phyloP scores from a whole-genome alignment of 2,113 vertebrate genomes.

The Megalops atlanticus region DNA sequence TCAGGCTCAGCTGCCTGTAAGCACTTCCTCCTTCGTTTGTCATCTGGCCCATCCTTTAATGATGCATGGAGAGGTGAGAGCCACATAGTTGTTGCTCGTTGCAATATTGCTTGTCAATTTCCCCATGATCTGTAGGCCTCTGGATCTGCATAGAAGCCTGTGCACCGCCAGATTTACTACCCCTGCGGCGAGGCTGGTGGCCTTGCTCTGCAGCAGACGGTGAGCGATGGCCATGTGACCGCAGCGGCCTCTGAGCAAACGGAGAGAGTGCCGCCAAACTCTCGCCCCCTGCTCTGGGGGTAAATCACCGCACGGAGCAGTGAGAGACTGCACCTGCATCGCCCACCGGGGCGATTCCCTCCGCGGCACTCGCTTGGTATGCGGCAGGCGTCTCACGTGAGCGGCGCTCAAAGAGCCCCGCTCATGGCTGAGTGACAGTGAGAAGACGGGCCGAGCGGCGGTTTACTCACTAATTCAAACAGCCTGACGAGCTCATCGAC shows the following conservation, averaged over 20 bases:
- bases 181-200: neutral
- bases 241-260: neutral
- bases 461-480: slow-evolving; percentile 13
- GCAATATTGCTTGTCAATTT: neutral
- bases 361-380: neutral
- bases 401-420: neutral
- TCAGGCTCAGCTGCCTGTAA: neutral
- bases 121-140: neutral
- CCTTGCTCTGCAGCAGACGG: neutral
- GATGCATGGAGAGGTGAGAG: neutral
- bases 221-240: neutral
- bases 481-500: too few species aligned
- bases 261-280: neutral
- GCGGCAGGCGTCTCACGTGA: neutral
- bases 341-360: neutral
- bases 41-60: neutral
- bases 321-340: neutral
- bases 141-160: neutral
- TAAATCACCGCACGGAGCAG: neutral
- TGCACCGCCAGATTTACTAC: neutral
- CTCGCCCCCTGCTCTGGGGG: neutral
- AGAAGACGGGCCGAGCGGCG: slow-evolving; percentile 4
- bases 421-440: neutral
- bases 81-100: neutral
- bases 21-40: neutral